phyloP scores from a whole-genome alignment of 2,113 vertebrate genomes.

The Labeo rohita region DNA sequence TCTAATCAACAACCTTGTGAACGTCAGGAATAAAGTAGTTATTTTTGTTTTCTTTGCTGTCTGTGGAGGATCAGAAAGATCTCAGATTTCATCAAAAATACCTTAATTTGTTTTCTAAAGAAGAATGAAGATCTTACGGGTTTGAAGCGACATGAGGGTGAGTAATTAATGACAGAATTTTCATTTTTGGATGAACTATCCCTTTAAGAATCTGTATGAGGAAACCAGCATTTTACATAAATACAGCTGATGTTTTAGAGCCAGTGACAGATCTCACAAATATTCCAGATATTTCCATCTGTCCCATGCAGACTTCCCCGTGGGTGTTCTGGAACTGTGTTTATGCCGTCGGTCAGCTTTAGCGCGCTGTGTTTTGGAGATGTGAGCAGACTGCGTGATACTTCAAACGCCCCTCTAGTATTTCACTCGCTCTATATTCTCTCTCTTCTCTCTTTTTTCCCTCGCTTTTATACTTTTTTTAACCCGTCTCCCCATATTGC shows the following conservation, averaged over 20 bases:
- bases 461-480: constrained; percentile 30
- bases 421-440: constrained; percentile 15
- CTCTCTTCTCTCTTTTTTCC: constrained; percentile 7
- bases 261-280: not conserved
- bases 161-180: too few relatives aligned
- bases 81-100: too few relatives aligned
- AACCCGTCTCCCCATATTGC: constrained; percentile 26
- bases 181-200: too few relatives aligned
- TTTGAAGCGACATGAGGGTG: too few relatives aligned
- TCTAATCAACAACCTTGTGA: too few relatives aligned
- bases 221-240: not conserved
- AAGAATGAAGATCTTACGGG: too few relatives aligned
- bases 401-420: constrained; percentile 18
- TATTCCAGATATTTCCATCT: constrained; percentile 35
- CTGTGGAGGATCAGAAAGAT: too few relatives aligned
- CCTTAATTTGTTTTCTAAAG: too few relatives aligned
- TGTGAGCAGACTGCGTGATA: constrained; percentile 29
- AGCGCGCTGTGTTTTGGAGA: constrained; percentile 7
- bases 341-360: constrained; percentile 39
- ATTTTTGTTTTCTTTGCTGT: too few relatives aligned
- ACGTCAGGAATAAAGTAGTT: too few relatives aligned
- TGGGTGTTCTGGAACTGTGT: constrained; percentile 40
- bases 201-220: too few relatives aligned
- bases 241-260: not conserved
- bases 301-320: constrained; percentile 9